Evolutionary conservation across 1,140 invertebrate species (phyloP), one percentile per base, ranked within the genome.

Genomic region (Glomeris maerens): DNA sequence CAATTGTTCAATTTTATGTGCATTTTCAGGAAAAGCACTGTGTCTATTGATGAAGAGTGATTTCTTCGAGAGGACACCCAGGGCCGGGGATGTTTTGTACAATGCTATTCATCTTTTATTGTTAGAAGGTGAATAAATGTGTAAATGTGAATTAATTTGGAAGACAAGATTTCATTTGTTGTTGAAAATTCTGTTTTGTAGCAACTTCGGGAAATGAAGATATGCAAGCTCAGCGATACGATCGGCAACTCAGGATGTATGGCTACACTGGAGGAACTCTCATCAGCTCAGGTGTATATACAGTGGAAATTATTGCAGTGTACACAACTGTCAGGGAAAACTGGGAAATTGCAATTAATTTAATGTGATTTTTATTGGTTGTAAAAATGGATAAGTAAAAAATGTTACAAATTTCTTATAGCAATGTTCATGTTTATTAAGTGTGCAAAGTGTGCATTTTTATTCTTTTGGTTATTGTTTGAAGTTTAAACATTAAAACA

Each of bases 31-130:
- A 41, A 93, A 93, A 71, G 90, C 89, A 0, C 65, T 94, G 48
- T 92, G 88, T 64, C 70, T 96, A 29, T 68, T 94, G 49, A 92
- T 84, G 20, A 84, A 92, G 64, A 78, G 78, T 2, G 90, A 95
- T 68, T 75, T 95, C 50, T 84, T 81, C 3, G 89, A 92, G 60
- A 73, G 91, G 49, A 87, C 86, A 57, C 88, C 89, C 0, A 83
- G 87, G 0, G 86, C 87, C 17, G 91, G 91, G 0, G 90, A 95
- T 64, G 80, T 96, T 4, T 69, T 96, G 46, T 88, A 89, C 71
- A 95, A 96, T 68, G 85, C 89, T 2, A 74, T 96, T 21, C 83
- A 88, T 57, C 80, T 91, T 70, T 71, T 94, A 7, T 79, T 88
- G 27, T 76, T 84, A 2, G 84, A 89, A 60, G 80, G 49, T 50